phyloP scores from a whole-genome alignment of 2,888 invertebrate genomes.

The Brachyptera putata region DNA sequence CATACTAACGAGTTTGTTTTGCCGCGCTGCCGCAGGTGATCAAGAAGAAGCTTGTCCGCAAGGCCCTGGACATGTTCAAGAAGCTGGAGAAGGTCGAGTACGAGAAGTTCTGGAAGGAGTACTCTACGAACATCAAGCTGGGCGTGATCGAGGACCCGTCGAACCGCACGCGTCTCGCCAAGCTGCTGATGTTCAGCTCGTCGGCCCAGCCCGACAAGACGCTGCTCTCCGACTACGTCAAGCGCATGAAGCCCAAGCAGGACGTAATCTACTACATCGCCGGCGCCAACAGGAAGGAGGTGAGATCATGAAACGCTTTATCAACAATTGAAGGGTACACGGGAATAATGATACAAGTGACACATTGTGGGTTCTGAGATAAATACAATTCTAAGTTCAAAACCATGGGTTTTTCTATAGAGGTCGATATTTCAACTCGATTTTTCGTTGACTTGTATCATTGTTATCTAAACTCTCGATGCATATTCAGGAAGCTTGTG shows the following conservation, averaged over 20 bases:
- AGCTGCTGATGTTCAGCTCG: constrained; percentile 85
- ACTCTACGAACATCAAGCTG: constrained; percentile 93
- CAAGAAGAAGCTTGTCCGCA: constrained; percentile 96
- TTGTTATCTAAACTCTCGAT: no score
- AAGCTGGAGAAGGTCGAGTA: constrained; percentile 88
- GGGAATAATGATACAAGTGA: no score
- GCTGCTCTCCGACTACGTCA: constrained; percentile 82
- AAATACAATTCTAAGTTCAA: no score
- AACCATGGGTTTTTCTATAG: no score
- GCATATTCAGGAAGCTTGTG: no score
- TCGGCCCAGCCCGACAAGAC: constrained; percentile 66
- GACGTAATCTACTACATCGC: constrained; percentile 96
- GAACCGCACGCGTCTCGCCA: constrained; percentile 92
- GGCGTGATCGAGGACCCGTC: constrained; percentile 97
- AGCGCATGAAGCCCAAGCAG: constrained; percentile 93
- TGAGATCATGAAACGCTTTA: constrained; percentile 37
- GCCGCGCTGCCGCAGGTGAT: no score
- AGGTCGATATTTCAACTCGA: no score
- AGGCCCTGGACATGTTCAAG: constrained; percentile 96
- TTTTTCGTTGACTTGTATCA: no score
- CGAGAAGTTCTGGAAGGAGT: constrained; percentile 97
- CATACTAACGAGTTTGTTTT: no score
- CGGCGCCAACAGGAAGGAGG: constrained; percentile 77
- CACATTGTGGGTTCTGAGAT: no score
- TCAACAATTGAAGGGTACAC: no score